These are phyloP conservation scores for Branchipolynoe longqiensis DNA, from an alignment of 2,888 invertebrate species.

Conservation along the genomic window DNA sequence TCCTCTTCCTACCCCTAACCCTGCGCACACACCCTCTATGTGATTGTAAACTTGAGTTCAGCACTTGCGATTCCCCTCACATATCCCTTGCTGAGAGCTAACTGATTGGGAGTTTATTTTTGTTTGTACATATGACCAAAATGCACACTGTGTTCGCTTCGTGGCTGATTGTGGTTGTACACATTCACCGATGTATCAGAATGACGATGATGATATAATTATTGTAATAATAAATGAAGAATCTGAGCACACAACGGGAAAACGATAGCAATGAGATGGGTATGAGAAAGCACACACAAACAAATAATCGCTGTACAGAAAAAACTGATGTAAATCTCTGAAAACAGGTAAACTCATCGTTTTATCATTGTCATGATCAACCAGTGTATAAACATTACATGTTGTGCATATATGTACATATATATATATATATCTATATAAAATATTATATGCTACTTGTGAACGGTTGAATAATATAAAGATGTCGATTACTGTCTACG, in stretches of 20 bases:
- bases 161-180: not conserved
- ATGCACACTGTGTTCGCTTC: too few species aligned
- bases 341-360: constrained; percentile 3
- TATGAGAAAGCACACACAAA: not conserved
- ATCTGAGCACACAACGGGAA: not conserved
- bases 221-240: not conserved
- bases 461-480: too few species aligned
- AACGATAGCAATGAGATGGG: not conserved
- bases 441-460: not conserved
- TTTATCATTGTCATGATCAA: constrained; percentile 8
- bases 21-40: too few species aligned
- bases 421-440: not conserved
- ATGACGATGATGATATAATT: not conserved
- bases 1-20: too few species aligned
- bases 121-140: too few species aligned
- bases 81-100: too few species aligned
- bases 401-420: constrained; percentile 43
- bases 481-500: constrained; percentile 4
- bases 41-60: too few species aligned
- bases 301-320: not conserved
- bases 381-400: constrained; percentile 25
- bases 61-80: too few species aligned
- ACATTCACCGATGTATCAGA: not conserved
- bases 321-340: constrained; percentile 38
- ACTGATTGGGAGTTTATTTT: too few species aligned